Conservation (phyloP, 2,888 invertebrate species). For the Protophormia terraenovae region DNA sequence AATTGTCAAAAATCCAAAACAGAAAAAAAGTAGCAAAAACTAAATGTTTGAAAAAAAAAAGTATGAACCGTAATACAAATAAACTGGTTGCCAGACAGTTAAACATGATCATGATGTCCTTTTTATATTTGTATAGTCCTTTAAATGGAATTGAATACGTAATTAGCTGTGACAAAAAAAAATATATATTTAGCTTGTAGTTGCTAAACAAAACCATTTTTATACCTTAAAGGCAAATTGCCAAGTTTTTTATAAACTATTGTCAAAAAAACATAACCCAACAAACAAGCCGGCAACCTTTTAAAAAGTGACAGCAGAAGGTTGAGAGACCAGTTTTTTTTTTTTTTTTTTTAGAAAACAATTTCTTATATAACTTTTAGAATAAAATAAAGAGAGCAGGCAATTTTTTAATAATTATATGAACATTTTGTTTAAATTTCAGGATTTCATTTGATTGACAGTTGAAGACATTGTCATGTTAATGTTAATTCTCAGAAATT, state of each 20-base stretch:
- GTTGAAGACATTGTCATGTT: constrained; percentile 58
- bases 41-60: neutral
- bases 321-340: constrained; percentile 50
- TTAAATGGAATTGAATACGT: constrained; percentile 60
- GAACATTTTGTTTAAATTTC: constrained; percentile 3
- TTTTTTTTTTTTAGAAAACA: neutral
- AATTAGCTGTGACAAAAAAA: constrained; percentile 62
- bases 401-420: constrained; percentile 4
- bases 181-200: neutral
- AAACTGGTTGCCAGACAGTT: constrained; percentile 53
- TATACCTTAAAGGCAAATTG: constrained; percentile 61
- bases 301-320: constrained; percentile 43
- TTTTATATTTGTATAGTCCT: constrained; percentile 8
- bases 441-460: constrained; percentile 62
- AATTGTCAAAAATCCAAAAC: constrained; percentile 51
- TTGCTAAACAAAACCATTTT: constrained; percentile 9
- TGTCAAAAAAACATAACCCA: constrained; percentile 47
- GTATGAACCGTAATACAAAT: constrained; percentile 21
- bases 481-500: neutral
- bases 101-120: constrained; percentile 49
- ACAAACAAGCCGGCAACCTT: constrained; percentile 35
- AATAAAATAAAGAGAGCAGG: constrained; percentile 1
- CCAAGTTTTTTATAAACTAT: constrained; percentile 50
- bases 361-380: constrained; percentile 44
- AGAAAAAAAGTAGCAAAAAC: constrained; percentile 16